phyloP scores from a whole-genome alignment of 2,888 invertebrate species.

The Diadegma fenestrale region DNA sequence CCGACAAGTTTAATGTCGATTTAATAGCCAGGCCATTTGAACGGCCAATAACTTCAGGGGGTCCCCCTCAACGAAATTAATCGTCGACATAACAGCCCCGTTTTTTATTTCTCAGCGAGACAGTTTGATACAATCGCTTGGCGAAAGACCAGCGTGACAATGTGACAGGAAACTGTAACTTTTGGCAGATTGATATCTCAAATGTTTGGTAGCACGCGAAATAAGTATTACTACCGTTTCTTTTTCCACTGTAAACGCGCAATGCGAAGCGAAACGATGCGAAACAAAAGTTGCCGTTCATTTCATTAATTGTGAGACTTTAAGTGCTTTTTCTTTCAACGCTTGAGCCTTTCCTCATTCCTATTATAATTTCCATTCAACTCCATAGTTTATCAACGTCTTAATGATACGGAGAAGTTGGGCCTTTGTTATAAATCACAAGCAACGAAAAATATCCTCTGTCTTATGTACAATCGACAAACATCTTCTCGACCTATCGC shows the following conservation, averaged over 20 bases:
- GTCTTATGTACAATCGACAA: too few species aligned
- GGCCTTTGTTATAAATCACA: not conserved
- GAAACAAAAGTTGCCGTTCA: not conserved
- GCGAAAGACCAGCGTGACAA: slow-evolving; percentile 45
- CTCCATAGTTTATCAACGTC: not conserved
- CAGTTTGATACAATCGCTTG: slow-evolving; percentile 42
- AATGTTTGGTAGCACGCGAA: slow-evolving; percentile 22
- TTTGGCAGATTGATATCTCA: slow-evolving; percentile 35
- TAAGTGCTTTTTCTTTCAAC: not conserved
- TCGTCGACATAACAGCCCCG: slow-evolving; percentile 55
- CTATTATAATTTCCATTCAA: not conserved
- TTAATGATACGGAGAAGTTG: not conserved
- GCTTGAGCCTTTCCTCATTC: not conserved
- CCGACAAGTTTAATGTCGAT: not conserved
- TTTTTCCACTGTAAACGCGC: not conserved
- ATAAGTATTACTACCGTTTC: slow-evolving; percentile 23
- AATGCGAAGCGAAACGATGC: not conserved
- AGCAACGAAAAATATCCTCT: not conserved
- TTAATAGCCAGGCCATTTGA: not conserved
- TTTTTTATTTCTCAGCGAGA: slow-evolving; percentile 32
- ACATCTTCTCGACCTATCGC: too few species aligned
- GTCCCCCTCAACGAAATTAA: slow-evolving; percentile 60
- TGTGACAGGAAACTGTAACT: slow-evolving; percentile 29
- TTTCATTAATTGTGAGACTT: slow-evolving; percentile 14
- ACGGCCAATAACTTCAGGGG: slow-evolving; percentile 39